A percentile compares a stretch with the other conserved stretches of the same genome.
Conservation (phyloP, 2,113 vertebrate species). For the Pandion haliaetus region DNA sequence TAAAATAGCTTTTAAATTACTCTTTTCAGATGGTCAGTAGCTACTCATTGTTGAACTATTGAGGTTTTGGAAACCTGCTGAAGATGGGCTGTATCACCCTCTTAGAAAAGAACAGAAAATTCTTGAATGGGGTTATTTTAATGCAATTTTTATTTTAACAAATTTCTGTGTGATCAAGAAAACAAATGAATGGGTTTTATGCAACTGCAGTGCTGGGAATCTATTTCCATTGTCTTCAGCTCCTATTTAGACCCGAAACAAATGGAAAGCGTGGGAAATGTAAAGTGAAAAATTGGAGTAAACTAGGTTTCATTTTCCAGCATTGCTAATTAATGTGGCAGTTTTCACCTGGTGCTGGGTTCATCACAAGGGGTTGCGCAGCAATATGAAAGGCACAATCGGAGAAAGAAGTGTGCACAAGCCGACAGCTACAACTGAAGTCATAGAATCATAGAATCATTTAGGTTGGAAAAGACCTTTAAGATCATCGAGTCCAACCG, state of each 20-base stretch:
- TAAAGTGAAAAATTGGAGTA: not conserved
- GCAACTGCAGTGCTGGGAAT: not conserved
- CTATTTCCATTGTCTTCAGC: not conserved
- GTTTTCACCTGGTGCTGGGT: not conserved
- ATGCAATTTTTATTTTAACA: not conserved
- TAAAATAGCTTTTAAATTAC: not conserved
- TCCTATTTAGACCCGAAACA: not conserved
- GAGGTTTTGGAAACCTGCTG: not conserved
- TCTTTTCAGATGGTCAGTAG: not conserved
- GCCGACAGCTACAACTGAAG: not conserved
- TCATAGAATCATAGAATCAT: no score
- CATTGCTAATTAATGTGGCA: not conserved
- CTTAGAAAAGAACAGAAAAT: not conserved
- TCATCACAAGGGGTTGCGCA: not conserved
- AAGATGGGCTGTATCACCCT: not conserved
- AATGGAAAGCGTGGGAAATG: not conserved
- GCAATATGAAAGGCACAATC: accelerated
- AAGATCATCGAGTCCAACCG: no score
- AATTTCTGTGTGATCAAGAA: not conserved
- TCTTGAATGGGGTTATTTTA: not conserved
- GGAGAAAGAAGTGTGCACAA: not conserved
- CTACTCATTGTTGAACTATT: not conserved
- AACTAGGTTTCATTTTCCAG: not conserved
- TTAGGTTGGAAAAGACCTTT: no score
- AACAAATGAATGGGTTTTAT: not conserved